Percentiles rank a stretch among this genome's conserved stretches.
Conservation (phyloP, 2,113 vertebrate genomes). For the Triplophysa siluroides region DNA sequence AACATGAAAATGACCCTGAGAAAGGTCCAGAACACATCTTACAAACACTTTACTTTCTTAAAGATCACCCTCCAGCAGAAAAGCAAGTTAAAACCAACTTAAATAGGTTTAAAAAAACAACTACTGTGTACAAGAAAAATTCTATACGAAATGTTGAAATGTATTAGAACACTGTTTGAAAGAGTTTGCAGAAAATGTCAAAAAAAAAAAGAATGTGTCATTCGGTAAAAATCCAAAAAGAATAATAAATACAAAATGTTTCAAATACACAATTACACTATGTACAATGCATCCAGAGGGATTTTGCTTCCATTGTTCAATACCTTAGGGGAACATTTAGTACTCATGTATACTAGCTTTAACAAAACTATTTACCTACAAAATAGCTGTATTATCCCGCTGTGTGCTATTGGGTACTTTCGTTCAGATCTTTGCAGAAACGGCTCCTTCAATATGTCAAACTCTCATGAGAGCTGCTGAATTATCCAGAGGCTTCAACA, state of each 20-base stretch:
- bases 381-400: slow-evolving; percentile 7
- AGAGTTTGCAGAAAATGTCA: too few species aligned
- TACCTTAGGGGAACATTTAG: slow-evolving; percentile 19
- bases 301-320: slow-evolving; percentile 24
- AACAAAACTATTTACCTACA: slow-evolving; percentile 36
- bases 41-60: too few species aligned
- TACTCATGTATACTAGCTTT: slow-evolving; percentile 8
- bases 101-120: too few species aligned
- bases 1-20: not conserved
- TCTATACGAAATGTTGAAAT: too few species aligned
- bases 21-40: not conserved
- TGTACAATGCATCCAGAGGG: not conserved
- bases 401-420: not conserved
- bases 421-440: not conserved
- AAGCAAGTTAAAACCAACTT: too few species aligned
- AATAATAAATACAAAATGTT: not conserved
- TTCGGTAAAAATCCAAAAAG: too few species aligned
- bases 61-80: too few species aligned
- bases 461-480: not conserved
- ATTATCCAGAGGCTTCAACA: not conserved
- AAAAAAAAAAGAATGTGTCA: too few species aligned
- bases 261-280: slow-evolving; percentile 18
- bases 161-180: too few species aligned
- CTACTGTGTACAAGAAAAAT: too few species aligned
- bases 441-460: not conserved